Evolutionary conservation across 2,113 vertebrate species (phyloP).

Genomic region (Gambusia affinis): DNA sequence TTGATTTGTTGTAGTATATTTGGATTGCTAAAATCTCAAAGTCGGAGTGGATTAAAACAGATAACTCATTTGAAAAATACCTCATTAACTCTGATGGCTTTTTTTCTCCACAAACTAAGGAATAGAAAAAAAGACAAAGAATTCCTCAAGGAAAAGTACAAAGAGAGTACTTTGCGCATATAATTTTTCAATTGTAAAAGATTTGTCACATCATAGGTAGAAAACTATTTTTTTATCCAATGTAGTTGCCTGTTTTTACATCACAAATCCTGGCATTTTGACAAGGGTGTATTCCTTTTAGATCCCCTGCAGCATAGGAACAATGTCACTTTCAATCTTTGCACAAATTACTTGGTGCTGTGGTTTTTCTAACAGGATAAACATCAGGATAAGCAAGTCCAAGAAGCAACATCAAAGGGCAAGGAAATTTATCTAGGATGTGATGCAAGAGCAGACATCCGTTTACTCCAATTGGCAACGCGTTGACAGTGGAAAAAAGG

Average conservation of each 20-base stretch:
- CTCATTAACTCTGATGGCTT: neutral
- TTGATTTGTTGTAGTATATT: slow-evolving; percentile 15
- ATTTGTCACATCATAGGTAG: neutral
- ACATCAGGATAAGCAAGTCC: slow-evolving; percentile 18
- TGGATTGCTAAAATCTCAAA: slow-evolving; percentile 3
- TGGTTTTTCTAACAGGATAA: slow-evolving; percentile 30
- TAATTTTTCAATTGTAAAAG: too few relatives aligned
- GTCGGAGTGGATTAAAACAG: neutral
- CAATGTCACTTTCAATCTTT: slow-evolving; percentile 50
- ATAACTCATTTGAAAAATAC: slow-evolving; percentile 1
- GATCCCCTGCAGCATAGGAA: slow-evolving; percentile 33
- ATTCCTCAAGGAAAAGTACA: too few relatives aligned
- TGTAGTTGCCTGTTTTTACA: neutral
- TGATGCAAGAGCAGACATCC: slow-evolving; percentile 48
- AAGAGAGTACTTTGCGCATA: too few relatives aligned
- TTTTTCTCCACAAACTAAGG: neutral
- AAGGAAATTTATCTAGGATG: slow-evolving; percentile 50
- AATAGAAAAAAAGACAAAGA: neutral
- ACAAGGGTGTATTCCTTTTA: neutral
- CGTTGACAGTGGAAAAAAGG: slow-evolving; percentile 35
- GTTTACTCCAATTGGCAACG: slow-evolving; percentile 50
- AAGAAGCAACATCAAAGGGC: slow-evolving; percentile 61
- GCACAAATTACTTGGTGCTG: neutral
- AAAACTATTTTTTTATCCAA: neutral
- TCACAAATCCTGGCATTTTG: neutral